A percentile compares a stretch with the other conserved stretches of the same genome.
Evolutionary conservation across 1,140 invertebrate genomes (phyloP).

Genomic region (Oedothorax gibbosus): DNA sequence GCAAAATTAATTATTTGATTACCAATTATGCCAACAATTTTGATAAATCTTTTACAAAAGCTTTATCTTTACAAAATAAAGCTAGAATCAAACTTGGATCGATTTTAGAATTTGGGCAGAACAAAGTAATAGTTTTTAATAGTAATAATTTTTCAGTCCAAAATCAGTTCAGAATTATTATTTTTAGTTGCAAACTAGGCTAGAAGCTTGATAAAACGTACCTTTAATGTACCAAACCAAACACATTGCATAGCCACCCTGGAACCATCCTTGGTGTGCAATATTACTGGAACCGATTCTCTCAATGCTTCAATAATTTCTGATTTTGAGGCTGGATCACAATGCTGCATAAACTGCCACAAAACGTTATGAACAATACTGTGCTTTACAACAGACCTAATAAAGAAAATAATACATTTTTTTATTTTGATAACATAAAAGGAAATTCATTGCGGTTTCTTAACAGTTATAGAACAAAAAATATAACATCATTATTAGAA

Average conservation of each 20-base stretch:
- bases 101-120: background rate
- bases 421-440: no score
- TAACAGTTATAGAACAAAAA: no score
- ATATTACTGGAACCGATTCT: constrained; percentile 79
- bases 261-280: constrained; percentile 85
- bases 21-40: no score
- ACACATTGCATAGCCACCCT: constrained; percentile 84
- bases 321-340: constrained; percentile 69
- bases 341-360: constrained; percentile 80
- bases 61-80: background rate
- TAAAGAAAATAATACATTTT: background rate
- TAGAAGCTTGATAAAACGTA: constrained; percentile 53
- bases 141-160: no score
- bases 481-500: no score
- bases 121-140: no score
- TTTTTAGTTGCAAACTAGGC: no score
- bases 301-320: constrained; percentile 82
- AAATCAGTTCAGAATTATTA: no score
- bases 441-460: no score
- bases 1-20: no score
- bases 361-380: constrained; percentile 81
- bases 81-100: background rate
- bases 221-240: constrained; percentile 87
- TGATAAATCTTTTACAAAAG: no score
- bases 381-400: constrained; percentile 70